These are phyloP conservation scores for Mamestra configurata DNA, from an alignment of 1,140 invertebrate genomes.

Conservation along the genomic window DNA sequence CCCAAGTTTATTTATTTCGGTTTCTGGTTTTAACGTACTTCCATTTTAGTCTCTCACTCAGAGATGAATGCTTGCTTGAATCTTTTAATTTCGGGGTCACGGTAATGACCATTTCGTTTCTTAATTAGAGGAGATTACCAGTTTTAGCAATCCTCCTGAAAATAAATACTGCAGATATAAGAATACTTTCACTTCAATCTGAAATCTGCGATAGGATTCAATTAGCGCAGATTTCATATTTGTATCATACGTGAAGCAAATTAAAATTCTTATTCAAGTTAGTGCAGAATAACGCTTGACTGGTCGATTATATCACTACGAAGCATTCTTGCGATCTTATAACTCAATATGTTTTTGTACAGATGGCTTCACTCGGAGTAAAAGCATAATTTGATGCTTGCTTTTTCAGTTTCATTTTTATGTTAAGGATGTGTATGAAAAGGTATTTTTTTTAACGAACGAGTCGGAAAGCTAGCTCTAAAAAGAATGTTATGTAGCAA, in stretches of 20 bases:
- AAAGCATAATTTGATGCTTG: constrained; percentile 9
- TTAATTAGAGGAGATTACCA: background rate
- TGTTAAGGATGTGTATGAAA: background rate
- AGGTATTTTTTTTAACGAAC: too few species aligned
- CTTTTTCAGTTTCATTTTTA: background rate
- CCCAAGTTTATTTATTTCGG: background rate
- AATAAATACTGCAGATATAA: background rate
- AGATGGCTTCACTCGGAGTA: constrained; percentile 16
- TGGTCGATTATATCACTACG: constrained; percentile 11
- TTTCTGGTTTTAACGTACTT: background rate
- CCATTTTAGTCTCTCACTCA: background rate
- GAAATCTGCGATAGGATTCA: background rate
- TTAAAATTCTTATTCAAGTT: constrained; percentile 2
- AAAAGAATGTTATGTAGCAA: too few species aligned
- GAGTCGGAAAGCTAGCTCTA: too few species aligned
- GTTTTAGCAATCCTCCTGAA: background rate
- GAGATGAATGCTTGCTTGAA: background rate
- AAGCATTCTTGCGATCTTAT: constrained; percentile 11
- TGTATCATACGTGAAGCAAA: background rate
- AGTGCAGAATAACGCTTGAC: constrained; percentile 1
- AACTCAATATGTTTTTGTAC: constrained; percentile 22
- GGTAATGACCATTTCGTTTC: background rate
- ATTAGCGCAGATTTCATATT: constrained; percentile 10
- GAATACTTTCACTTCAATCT: background rate
- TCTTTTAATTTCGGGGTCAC: constrained; percentile 11